Evolutionary conservation across 2,113 vertebrate genomes (phyloP).

Genomic region (Tapirus terrestris): DNA sequence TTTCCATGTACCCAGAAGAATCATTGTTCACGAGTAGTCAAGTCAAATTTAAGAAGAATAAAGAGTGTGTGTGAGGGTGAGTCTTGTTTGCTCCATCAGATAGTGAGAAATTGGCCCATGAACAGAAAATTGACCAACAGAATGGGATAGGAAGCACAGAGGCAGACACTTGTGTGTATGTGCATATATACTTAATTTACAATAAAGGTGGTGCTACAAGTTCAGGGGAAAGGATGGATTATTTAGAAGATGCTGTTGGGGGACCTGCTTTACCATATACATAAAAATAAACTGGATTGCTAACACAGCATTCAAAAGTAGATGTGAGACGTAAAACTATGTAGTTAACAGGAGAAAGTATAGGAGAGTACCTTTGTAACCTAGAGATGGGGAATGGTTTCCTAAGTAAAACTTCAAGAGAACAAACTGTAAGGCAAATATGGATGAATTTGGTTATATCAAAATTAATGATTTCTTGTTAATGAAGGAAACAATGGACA

Average conservation of each 20-base stretch:
- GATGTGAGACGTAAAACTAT: not conserved
- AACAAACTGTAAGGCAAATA: not conserved
- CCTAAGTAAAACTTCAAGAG: not conserved
- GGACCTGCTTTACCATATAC: not conserved
- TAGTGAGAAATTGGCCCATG: not conserved
- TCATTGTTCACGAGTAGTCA: not conserved
- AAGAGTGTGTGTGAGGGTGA: not conserved
- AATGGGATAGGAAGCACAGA: not conserved
- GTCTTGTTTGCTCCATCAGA: not conserved
- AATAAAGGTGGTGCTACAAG: not conserved
- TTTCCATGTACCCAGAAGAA: not conserved
- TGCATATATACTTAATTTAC: not conserved
- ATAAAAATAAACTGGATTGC: not conserved
- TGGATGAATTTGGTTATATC: not conserved
- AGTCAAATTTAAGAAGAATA: slow-evolving; percentile 16
- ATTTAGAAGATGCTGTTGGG: not conserved
- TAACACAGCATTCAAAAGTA: not conserved
- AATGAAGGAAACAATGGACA: not conserved
- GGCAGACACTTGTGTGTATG: not conserved
- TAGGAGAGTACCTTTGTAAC: not conserved
- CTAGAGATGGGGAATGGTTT: not conserved
- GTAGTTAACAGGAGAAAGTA: not conserved
- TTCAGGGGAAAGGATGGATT: not conserved
- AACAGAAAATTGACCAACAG: not conserved
- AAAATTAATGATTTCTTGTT: slow-evolving; percentile 1